Base-by-base conservation (phyloP, 1,140 invertebrate species). In the Zeugodacus cucurbitae region DNA sequence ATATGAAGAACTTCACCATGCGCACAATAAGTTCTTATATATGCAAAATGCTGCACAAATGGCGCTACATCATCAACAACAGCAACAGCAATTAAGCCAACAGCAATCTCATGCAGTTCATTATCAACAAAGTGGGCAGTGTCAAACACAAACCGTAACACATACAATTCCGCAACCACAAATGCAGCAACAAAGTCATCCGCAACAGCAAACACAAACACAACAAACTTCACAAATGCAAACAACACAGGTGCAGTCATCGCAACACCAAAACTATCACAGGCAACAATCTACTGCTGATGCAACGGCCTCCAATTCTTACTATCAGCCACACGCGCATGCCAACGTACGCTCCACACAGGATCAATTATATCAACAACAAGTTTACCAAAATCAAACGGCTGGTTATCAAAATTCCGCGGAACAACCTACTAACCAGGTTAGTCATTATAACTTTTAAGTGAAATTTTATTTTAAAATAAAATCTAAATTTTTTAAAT, bases 1-100 rank as follows among this genome's bases (percentile, higher is more conserved):
- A 5, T 94, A 94, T 88, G 95, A 96, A 85, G 96, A 97, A 91
- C 93, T 97, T 8, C 95, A 96, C 89, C 94, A 95, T 89, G 96
- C 96, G 17, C 96, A 97, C 91, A 91, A 96, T 94, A 94, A 96
- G 94, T 95, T 97, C 88, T 96, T 93, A 93, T 94, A 94, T 91
- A 96, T 93, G 94, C 95, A 90, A 64, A 67, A 86, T 29, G 90
- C 94, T 94, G 87, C 87, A 7, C 87, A 86, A 54, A 54, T 59
- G 22, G 37, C 44, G 20, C n/a, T 57, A 22, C 67, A 90, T 94
- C 89, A 92, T 67, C 87, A 74, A 29, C 89, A 90, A 41, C 91
- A 91, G 20, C 87, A 57, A 6, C 41, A 91, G 4, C 41, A 91
- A 3, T 89, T 91, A 17, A 89, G 88, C 7, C 90, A 91, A 5